A percentile compares a stretch with the other conserved stretches of the same genome.
Evolutionary conservation across 2,888 invertebrate species (phyloP).

Genomic region (Serrognathus titanus): DNA sequence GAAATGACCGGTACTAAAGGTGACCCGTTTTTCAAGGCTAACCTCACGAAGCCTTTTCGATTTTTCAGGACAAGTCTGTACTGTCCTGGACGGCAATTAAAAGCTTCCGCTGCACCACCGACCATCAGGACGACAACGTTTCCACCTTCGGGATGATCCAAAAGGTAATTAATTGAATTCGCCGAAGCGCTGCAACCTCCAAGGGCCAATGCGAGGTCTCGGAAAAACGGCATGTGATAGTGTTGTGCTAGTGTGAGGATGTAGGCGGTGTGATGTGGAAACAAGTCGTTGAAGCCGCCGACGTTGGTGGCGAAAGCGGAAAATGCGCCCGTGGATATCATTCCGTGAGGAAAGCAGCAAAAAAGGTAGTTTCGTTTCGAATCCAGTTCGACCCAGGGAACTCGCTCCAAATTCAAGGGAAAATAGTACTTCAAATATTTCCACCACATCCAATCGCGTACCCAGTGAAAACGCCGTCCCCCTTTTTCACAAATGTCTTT

Average conservation of each 20-base stretch:
- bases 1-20: conserved; percentile 84
- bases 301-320: conserved; percentile 73
- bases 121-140: conserved; percentile 72
- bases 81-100: conserved; percentile 74
- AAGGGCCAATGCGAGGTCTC: conserved; percentile 62
- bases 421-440: conserved; percentile 77
- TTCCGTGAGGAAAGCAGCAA: conserved; percentile 88
- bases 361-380: conserved; percentile 79
- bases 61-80: conserved; percentile 70
- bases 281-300: conserved; percentile 48
- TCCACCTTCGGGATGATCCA: conserved; percentile 55
- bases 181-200: conserved; percentile 60
- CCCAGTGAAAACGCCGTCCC: conserved; percentile 46
- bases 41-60: conserved; percentile 59
- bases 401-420: conserved; percentile 77
- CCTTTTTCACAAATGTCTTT: conserved; percentile 57
- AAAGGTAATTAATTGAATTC: conserved; percentile 62
- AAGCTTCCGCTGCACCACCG: conserved; percentile 86
- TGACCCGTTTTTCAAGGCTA: conserved; percentile 56
- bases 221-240: conserved; percentile 67
- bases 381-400: conserved; percentile 79
- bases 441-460: conserved; percentile 69
- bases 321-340: conserved; percentile 73
- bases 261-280: conserved; percentile 51
- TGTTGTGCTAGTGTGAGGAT: conserved; percentile 62